phyloP scores from a whole-genome alignment of 2,113 vertebrate species.

The Thunnus thynnus region DNA sequence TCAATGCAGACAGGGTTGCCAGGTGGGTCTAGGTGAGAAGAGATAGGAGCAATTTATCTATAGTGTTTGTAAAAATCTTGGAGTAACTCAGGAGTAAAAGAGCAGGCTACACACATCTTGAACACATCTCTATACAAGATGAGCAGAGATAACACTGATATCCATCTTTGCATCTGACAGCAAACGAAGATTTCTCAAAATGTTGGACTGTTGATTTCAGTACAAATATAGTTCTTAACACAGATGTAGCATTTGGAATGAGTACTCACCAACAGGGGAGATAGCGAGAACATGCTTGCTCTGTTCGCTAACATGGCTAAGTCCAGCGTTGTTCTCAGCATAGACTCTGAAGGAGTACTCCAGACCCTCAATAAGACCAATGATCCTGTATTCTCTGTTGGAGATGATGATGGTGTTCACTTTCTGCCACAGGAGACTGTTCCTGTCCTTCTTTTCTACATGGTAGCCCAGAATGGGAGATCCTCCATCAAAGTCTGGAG shows the following conservation, averaged over 20 bases:
- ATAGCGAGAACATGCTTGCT: constrained; percentile 96
- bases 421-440: constrained; percentile 98
- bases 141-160: neutral
- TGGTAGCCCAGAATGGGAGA: constrained; percentile 95
- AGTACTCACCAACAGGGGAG: constrained; percentile 95
- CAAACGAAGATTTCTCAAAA: neutral
- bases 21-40: constrained; percentile 90
- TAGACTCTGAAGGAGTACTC: constrained; percentile 98
- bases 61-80: neutral
- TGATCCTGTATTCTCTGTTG: constrained; percentile 94
- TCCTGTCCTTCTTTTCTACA: constrained; percentile 99
- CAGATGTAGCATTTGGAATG: neutral
- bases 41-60: constrained; percentile 1
- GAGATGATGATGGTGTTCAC: constrained; percentile 92
- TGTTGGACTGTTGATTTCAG: no score
- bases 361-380: constrained; percentile 93
- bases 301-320: constrained; percentile 92
- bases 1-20: constrained; percentile 97
- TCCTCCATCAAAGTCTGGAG: constrained; percentile 94
- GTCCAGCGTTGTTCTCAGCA: constrained; percentile 94
- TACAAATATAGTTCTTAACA: neutral
- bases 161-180: no score
- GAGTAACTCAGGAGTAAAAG: neutral
- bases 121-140: neutral
- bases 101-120: no score